A percentile compares a stretch with the other conserved stretches of the same genome.
Conservation (phyloP, 2,113 vertebrate genomes). For the Eurystomus gularis region DNA sequence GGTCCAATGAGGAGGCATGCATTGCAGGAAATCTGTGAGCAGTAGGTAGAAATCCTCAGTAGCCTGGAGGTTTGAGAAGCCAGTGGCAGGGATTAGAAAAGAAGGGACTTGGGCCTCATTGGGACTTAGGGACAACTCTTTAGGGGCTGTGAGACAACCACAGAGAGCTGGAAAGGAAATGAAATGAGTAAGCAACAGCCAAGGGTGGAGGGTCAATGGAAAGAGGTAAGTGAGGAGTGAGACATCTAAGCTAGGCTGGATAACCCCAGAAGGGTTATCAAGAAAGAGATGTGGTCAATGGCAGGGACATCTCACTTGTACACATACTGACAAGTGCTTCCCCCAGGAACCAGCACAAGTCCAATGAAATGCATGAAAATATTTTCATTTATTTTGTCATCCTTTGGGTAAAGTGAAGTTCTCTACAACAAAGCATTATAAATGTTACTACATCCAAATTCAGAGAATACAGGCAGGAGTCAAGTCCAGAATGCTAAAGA, state of each 20-base stretch:
- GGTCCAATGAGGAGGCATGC: neutral
- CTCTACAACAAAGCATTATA: neutral
- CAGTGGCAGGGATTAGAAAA: neutral
- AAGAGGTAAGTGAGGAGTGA: neutral
- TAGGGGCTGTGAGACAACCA: fast-evolving
- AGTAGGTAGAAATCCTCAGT: neutral
- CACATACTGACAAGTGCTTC: neutral
- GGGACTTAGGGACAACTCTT: neutral
- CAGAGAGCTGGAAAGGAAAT: neutral
- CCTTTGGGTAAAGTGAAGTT: neutral
- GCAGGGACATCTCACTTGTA: neutral
- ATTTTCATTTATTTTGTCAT: neutral
- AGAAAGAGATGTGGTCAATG: neutral
- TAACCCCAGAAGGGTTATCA: neutral
- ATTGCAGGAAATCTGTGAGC: neutral
- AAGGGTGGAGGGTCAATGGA: neutral
- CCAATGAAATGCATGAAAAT: neutral
- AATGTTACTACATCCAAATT: neutral
- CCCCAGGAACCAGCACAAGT: neutral
- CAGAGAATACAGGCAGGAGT: neutral
- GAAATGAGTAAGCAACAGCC: neutral
- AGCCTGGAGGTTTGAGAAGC: neutral
- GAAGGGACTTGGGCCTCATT: neutral
- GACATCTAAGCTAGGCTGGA: neutral
- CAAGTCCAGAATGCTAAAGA: neutral